Evolutionary conservation across 2,888 invertebrate species (phyloP).

Genomic region (Lydus trimaculatus): DNA sequence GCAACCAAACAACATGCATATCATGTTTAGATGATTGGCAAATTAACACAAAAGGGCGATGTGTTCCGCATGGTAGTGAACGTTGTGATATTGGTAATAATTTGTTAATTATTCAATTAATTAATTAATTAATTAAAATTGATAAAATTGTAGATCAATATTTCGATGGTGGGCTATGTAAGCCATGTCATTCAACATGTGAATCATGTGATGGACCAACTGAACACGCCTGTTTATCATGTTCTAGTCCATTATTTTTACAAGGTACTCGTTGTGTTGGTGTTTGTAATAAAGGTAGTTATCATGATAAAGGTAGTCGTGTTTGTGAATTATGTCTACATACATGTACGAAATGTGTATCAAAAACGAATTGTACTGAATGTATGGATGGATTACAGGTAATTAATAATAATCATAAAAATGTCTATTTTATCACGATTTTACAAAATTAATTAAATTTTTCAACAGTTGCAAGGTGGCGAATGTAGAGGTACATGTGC

Average conservation of each 20-base stretch:
- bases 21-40: slow-evolving; percentile 79
- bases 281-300: slow-evolving; percentile 75
- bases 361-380: slow-evolving; percentile 80
- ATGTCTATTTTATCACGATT: too few species aligned
- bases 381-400: slow-evolving; percentile 77
- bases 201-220: slow-evolving; percentile 82
- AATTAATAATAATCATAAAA: too few species aligned
- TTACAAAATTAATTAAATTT: slow-evolving; percentile 20
- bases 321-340: slow-evolving; percentile 80
- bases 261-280: slow-evolving; percentile 78
- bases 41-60: slow-evolving; percentile 77
- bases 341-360: slow-evolving; percentile 79
- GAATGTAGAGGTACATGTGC: slow-evolving; percentile 84
- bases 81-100: slow-evolving; percentile 73
- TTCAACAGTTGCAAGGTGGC: slow-evolving; percentile 76
- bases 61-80: slow-evolving; percentile 74
- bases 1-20: slow-evolving; percentile 76
- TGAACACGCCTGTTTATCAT: slow-evolving; percentile 77
- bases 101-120: not conserved
- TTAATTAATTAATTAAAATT: not conserved
- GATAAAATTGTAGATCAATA: slow-evolving; percentile 69
- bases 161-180: slow-evolving; percentile 74
- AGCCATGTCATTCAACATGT: slow-evolving; percentile 79
- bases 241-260: slow-evolving; percentile 74
- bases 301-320: slow-evolving; percentile 70